A percentile compares a stretch with the other conserved stretches of the same genome.
phyloP scores from a whole-genome alignment of 2,113 vertebrate genomes.

The Rissa tridactyla region DNA sequence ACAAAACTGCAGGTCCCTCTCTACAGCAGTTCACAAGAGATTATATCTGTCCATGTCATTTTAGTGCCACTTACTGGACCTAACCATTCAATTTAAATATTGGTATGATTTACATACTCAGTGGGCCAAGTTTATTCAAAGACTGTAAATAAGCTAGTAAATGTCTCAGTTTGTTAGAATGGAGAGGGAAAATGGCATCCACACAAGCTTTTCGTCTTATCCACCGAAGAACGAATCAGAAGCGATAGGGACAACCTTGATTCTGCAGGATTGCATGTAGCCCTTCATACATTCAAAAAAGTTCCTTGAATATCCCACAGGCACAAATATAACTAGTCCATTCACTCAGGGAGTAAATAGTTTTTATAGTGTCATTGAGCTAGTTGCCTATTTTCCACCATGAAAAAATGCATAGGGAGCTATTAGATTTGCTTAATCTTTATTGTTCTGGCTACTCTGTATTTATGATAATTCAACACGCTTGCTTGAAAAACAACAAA shows the following conservation, averaged over 20 bases:
- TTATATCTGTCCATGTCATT: neutral
- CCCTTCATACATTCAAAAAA: neutral
- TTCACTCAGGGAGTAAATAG: neutral
- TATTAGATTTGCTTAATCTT: neutral
- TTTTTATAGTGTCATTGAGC: neutral
- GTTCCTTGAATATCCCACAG: neutral
- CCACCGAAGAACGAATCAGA: neutral
- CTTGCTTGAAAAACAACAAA: neutral
- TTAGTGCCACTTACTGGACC: neutral
- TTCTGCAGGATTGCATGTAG: neutral
- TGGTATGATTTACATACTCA: neutral
- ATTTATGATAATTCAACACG: neutral
- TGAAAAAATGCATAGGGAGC: neutral
- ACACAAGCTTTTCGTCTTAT: neutral
- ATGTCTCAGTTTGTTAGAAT: neutral
- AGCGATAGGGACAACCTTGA: neutral
- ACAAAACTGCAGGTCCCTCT: neutral
- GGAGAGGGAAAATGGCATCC: rapidly evolving
- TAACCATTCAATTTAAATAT: neutral
- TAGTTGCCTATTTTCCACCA: neutral
- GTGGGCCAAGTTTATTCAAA: neutral
- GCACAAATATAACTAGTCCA: rapidly evolving
- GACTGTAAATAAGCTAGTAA: neutral
- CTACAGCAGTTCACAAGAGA: neutral
- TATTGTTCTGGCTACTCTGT: neutral